phyloP scores from a whole-genome alignment of 2,113 vertebrate species.

The Motacilla alba region DNA sequence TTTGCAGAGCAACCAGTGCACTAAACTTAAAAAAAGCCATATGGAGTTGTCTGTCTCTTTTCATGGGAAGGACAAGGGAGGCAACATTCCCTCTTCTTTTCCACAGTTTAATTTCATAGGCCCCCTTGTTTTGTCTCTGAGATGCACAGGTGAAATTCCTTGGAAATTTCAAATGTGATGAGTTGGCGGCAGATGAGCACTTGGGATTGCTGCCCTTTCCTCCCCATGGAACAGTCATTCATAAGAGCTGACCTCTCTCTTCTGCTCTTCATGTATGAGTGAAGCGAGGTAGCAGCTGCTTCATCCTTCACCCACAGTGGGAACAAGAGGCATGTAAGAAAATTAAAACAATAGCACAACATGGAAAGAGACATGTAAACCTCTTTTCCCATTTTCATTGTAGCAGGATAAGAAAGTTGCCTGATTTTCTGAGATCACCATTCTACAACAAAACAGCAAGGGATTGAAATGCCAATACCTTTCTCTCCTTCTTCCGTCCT shows the following conservation, averaged over 20 bases:
- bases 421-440: neutral
- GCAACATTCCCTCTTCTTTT: neutral
- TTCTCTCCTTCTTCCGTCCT: neutral
- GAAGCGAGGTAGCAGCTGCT: neutral
- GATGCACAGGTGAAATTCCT: neutral
- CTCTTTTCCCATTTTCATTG: neutral
- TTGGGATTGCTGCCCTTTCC: neutral
- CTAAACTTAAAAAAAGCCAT: neutral
- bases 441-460: neutral
- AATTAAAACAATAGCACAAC: neutral
- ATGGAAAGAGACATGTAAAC: neutral
- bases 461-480: neutral
- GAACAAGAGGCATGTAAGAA: neutral
- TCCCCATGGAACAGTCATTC: neutral
- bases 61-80: neutral
- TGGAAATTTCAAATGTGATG: neutral
- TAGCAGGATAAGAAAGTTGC: neutral
- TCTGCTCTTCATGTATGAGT: neutral
- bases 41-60: neutral
- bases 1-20: neutral
- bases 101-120: neutral
- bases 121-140: neutral
- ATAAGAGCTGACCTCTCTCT: neutral
- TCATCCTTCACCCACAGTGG: neutral
- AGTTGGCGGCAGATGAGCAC: rapidly evolving